Percentiles rank a stretch among this genome's conserved stretches.
Conservation (phyloP, 1,140 invertebrate species). For the Scaptomyza hsui region DNA sequence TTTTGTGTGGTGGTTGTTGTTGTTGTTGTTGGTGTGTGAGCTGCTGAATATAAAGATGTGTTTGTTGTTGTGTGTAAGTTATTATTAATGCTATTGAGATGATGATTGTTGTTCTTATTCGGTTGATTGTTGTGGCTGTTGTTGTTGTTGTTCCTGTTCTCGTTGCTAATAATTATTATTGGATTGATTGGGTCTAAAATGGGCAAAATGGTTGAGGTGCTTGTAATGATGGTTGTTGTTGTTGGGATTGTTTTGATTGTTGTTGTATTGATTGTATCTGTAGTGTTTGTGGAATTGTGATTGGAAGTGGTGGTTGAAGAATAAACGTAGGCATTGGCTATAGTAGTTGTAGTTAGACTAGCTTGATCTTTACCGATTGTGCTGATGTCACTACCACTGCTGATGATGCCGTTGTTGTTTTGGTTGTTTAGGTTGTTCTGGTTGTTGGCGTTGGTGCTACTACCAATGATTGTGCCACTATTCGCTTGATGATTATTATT, state of each 20-base stretch:
- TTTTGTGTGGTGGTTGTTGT: slow-evolving; percentile 40
- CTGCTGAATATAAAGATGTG: slow-evolving; percentile 79
- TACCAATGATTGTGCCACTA: slow-evolving; percentile 84
- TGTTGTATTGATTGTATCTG: slow-evolving; percentile 23
- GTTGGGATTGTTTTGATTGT: slow-evolving; percentile 26
- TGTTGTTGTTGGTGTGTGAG: slow-evolving; percentile 67
- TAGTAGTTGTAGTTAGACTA: slow-evolving; percentile 53
- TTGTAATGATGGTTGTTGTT: slow-evolving; percentile 20
- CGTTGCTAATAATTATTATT: slow-evolving; percentile 9
- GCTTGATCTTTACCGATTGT: slow-evolving; percentile 84
- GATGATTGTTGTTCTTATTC: slow-evolving; percentile 4
- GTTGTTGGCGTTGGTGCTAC: slow-evolving; percentile 74
- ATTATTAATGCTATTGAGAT: slow-evolving; percentile 24
- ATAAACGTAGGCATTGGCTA: slow-evolving; percentile 35
- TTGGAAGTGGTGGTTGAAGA: slow-evolving; percentile 11
- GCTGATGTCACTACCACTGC: slow-evolving; percentile 79
- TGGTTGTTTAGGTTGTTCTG: slow-evolving; percentile 46
- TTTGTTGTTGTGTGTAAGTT: slow-evolving; percentile 63
- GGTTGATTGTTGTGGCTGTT: slow-evolving; percentile 2
- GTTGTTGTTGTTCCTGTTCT: not conserved
- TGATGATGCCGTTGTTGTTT: slow-evolving; percentile 76
- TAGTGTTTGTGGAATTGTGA: slow-evolving; percentile 25
- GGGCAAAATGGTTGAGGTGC: slow-evolving; percentile 1
- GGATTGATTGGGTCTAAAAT: slow-evolving; percentile 30
- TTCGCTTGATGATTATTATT: slow-evolving; percentile 76